Evolutionary conservation across 2,113 vertebrate species (phyloP), one percentile per base, ranked within the genome.

Genomic region (Neodon shergylaensis): DNA sequence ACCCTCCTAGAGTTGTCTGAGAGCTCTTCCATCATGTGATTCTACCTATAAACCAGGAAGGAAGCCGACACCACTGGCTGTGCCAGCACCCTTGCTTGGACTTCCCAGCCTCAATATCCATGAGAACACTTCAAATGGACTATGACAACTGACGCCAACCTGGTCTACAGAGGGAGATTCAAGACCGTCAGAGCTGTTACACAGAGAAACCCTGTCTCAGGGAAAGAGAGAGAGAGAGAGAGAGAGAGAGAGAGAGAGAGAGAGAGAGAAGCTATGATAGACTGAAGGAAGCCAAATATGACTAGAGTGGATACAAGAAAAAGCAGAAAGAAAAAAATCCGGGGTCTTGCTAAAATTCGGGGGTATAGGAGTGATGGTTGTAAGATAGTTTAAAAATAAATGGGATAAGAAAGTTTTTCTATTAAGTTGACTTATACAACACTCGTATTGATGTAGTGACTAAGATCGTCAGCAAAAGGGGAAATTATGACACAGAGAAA

Each of bases 351-450:
- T 87, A 28, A 76, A 88, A 54, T 66, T 77, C 5, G 21, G 21
- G 22, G 66, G 44, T 21, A 42, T n/a, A 28, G 8, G 22, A 79
- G 68, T 39, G 31, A 54, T 31, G 44, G 42, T 72, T 44, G 17
- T 88, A 58, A 95, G n/a, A 83, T 28, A 61, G 36, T 31, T 88
- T 58, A 76, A 95, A 93, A 96, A 16, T 44, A 65, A 87, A 13
- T 76, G 44, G 44, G 14, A 58, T 74, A 33, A 36, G 7, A 63
- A 52, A 33, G 28, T 10, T 68, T 36, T 65, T 54, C 19, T 68
- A 70, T 77, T 47, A 86, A n/a, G 39, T 36, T 73, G 19, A 78
- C 58, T 58, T 58, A 19, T 58, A 13, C 65, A 92, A 61, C 47
- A 89, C 24, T n/a, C n/a, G 19, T 28, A 14, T 85, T 92, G 73